Conservation (phyloP, 1,140 invertebrate genomes). For the Schmidtea mediterranea region DNA sequence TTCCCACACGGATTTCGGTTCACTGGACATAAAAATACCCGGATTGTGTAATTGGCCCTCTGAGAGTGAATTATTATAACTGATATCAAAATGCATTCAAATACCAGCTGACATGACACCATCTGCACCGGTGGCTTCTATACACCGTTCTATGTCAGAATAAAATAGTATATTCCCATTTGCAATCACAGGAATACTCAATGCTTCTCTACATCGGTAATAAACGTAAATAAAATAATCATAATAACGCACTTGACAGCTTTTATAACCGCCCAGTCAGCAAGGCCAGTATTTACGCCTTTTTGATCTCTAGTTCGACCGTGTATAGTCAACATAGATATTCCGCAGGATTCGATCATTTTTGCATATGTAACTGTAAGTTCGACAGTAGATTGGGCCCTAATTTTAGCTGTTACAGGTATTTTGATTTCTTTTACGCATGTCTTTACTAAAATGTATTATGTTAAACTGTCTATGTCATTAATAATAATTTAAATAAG, state of each 20-base stretch:
- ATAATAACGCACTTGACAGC: slow-evolving; percentile 44
- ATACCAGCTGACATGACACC: slow-evolving; percentile 36
- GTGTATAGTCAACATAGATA: slow-evolving; percentile 58
- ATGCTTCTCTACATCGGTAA: slow-evolving; percentile 40
- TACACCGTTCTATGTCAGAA: slow-evolving; percentile 54
- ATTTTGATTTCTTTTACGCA: slow-evolving; percentile 25
- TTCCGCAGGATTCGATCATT: slow-evolving; percentile 68
- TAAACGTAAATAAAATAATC: not conserved
- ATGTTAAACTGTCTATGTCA: too few relatives aligned
- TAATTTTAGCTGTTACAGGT: slow-evolving; percentile 79
- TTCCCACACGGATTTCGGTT: too few relatives aligned
- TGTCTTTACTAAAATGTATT: not conserved
- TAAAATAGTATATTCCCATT: slow-evolving; percentile 88
- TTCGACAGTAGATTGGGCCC: slow-evolving; percentile 54
- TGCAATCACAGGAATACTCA: slow-evolving; percentile 71
- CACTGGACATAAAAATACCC: too few relatives aligned
- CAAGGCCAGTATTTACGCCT: slow-evolving; percentile 66
- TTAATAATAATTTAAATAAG: too few relatives aligned
- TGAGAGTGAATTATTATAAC: too few relatives aligned
- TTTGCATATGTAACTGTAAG: slow-evolving; percentile 67
- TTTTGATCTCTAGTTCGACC: slow-evolving; percentile 81
- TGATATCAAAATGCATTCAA: too few relatives aligned
- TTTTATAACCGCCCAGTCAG: slow-evolving; percentile 71
- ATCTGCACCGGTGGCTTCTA: slow-evolving; percentile 56
- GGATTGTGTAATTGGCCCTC: too few relatives aligned